These are phyloP conservation scores for Leptobrachium leishanense DNA, from an alignment of 2,113 vertebrate genomes.

Conservation along the genomic window DNA sequence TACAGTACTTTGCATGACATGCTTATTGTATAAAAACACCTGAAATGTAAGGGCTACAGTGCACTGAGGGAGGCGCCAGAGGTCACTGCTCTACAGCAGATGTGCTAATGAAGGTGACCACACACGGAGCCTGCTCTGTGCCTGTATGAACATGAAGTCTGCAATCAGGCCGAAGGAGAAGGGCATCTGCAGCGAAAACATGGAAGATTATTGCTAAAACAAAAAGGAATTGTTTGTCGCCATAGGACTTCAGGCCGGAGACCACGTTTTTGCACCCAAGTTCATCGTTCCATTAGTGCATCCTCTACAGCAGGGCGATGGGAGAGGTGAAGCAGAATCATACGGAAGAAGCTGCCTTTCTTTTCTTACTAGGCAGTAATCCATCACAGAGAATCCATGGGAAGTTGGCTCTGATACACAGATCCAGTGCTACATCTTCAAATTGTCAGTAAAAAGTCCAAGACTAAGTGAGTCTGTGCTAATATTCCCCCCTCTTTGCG, in stretches of 20 bases:
- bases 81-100: conserved; percentile 19
- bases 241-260: background rate
- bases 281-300: conserved; percentile 2
- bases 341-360: conserved; percentile 16
- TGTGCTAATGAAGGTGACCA: background rate
- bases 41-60: conserved; percentile 32
- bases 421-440: conserved; percentile 9
- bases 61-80: conserved; percentile 19
- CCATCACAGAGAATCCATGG: conserved; percentile 12
- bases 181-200: conserved; percentile 1
- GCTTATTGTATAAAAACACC: background rate
- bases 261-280: background rate
- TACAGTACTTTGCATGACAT: too few relatives aligned
- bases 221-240: background rate
- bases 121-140: background rate
- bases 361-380: conserved; percentile 18
- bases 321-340: background rate
- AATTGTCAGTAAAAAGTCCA: background rate
- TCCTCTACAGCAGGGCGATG: background rate
- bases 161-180: conserved; percentile 6
- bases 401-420: background rate
- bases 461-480: background rate
- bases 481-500: background rate
- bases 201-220: conserved; percentile 40
- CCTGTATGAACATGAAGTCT: background rate